Evolutionary conservation across 2,888 invertebrate genomes (phyloP).

Genomic region (Phyllotreta striolata): DNA sequence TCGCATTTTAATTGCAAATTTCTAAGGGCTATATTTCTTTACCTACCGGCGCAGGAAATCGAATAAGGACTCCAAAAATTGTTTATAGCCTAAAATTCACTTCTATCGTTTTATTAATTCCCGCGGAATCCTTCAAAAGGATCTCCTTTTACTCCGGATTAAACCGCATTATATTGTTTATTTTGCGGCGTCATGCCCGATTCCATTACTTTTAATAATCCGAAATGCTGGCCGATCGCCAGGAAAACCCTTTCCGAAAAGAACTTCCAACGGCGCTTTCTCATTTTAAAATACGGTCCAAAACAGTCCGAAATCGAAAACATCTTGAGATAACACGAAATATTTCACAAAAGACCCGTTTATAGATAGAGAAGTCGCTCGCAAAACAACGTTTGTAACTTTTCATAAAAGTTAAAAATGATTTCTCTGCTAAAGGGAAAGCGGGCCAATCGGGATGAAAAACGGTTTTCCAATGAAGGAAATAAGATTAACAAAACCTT

Average conservation of each 20-base stretch:
- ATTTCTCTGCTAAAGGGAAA: constrained; percentile 20
- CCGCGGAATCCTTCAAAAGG: too few relatives aligned
- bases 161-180: constrained; percentile 7
- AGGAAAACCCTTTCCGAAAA: constrained; percentile 19
- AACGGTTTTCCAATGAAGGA: not conserved
- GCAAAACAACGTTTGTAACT: constrained; percentile 26
- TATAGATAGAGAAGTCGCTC: constrained; percentile 22
- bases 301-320: constrained; percentile 31
- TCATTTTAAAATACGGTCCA: constrained; percentile 32
- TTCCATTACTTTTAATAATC: constrained; percentile 29
- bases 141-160: not conserved
- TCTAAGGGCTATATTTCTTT: constrained; percentile 41
- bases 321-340: constrained; percentile 33
- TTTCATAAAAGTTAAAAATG: constrained; percentile 23
- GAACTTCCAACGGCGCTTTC: constrained; percentile 13
- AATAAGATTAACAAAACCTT: not conserved
- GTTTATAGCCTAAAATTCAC: too few relatives aligned
- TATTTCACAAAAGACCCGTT: constrained; percentile 26
- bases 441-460: constrained; percentile 1
- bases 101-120: too few relatives aligned
- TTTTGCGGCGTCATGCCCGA: constrained; percentile 18
- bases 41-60: too few relatives aligned
- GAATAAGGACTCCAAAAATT: too few relatives aligned
- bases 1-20: constrained; percentile 53
- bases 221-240: constrained; percentile 14